These are phyloP conservation scores for Halisarca cf. caerulea DNA, from an alignment of 37 sponge, comb jelly and placozoan species.

Conservation along the genomic window DNA sequence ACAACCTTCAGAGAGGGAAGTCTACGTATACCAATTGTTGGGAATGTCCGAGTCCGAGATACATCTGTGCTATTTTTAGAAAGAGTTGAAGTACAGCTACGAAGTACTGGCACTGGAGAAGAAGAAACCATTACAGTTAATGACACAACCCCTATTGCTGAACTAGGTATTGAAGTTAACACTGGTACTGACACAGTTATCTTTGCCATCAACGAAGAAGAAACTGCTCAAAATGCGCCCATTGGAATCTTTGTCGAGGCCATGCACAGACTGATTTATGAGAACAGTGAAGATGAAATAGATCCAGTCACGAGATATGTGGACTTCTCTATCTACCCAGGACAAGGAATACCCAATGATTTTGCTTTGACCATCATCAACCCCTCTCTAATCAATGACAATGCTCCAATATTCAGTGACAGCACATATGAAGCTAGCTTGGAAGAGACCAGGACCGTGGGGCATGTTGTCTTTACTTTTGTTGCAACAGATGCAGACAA, in stretches of 20 bases:
- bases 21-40: background rate
- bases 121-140: constrained; percentile 31
- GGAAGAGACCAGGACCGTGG: constrained; percentile 20
- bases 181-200: constrained; percentile 52
- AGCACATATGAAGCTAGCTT: background rate
- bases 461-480: constrained; percentile 38
- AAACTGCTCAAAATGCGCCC: constrained; percentile 7
- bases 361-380: constrained; percentile 48
- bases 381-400: constrained; percentile 65
- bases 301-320: constrained; percentile 51
- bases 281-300: constrained; percentile 67
- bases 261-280: constrained; percentile 47
- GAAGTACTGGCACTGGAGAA: constrained; percentile 32
- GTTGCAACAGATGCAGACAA: constrained; percentile 52
- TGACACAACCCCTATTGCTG: background rate
- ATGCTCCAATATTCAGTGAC: constrained; percentile 47
- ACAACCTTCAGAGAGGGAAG: constrained; percentile 50
- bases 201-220: constrained; percentile 29
- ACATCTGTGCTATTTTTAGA: constrained; percentile 48
- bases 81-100: constrained; percentile 54
- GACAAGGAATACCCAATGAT: constrained; percentile 70
- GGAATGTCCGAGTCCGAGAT: constrained; percentile 41
- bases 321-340: constrained; percentile 63
- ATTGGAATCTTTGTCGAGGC: constrained; percentile 42
- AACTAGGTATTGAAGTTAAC: constrained; percentile 58